These are phyloP conservation scores for Amphibalanus amphitrite DNA, from an alignment of 1,140 invertebrate genomes.

Conservation along the genomic window DNA sequence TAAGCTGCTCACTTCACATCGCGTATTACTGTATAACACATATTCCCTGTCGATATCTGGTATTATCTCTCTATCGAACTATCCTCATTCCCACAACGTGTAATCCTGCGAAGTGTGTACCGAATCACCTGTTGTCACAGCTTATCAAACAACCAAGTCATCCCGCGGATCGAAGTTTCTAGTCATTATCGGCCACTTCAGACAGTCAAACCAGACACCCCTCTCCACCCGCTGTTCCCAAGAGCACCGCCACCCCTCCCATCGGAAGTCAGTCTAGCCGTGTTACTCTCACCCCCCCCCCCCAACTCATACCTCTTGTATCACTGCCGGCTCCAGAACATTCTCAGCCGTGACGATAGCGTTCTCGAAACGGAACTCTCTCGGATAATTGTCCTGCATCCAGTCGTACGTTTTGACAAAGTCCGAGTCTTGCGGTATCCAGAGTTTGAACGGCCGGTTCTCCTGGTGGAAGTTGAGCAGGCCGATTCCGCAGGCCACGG, in stretches of 20 bases:
- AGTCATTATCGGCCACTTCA: constrained; percentile 2
- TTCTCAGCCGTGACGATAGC: constrained; percentile 43
- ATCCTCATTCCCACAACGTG: no score
- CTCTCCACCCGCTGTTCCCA: background rate
- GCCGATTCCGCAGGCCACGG: constrained; percentile 33
- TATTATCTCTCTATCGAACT: no score
- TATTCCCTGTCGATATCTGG: no score
- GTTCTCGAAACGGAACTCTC: constrained; percentile 39
- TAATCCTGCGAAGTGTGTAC: no score
- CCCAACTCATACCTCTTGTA: constrained; percentile 24
- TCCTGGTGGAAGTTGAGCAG: constrained; percentile 39
- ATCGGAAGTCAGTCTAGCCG: no score
- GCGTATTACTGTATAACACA: no score
- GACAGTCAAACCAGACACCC: background rate
- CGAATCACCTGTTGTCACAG: no score
- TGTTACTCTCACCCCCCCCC: no score
- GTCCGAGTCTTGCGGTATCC: constrained; percentile 46
- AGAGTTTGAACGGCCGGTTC: constrained; percentile 49
- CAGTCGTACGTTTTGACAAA: constrained; percentile 48
- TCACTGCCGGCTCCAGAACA: constrained; percentile 38
- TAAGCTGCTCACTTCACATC: no score
- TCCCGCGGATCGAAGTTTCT: no score
- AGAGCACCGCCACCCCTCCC: background rate
- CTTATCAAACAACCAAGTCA: no score
- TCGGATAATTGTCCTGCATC: constrained; percentile 45